A percentile compares a stretch with the other conserved stretches of the same genome.
These are phyloP conservation scores for Trematomus loennbergii DNA, from an alignment of 2,113 vertebrate genomes.

Conservation along the genomic window DNA sequence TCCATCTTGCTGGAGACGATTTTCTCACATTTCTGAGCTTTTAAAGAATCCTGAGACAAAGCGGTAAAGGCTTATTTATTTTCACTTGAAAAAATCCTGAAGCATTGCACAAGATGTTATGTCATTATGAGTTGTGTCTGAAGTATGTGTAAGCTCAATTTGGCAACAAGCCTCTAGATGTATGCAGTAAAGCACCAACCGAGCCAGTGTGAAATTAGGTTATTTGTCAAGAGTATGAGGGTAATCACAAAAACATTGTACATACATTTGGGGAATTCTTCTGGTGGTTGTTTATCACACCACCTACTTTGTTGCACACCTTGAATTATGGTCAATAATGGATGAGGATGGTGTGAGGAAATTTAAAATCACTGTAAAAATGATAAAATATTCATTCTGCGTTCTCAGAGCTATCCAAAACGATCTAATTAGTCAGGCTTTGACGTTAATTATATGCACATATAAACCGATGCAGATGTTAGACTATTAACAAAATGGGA, in stretches of 20 bases:
- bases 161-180: slow-evolving; percentile 53
- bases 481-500: slow-evolving; percentile 24
- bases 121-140: slow-evolving; percentile 50
- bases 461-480: slow-evolving; percentile 31
- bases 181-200: slow-evolving; percentile 38
- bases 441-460: slow-evolving; percentile 27
- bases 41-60: slow-evolving; percentile 6
- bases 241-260: slow-evolving; percentile 27
- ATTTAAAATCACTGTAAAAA: not conserved
- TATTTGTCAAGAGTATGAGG: slow-evolving; percentile 44
- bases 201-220: slow-evolving; percentile 36
- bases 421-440: slow-evolving; percentile 7
- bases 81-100: slow-evolving; percentile 42
- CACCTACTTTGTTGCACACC: slow-evolving; percentile 1
- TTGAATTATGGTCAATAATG: slow-evolving; percentile 17
- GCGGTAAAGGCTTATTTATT: slow-evolving; percentile 21
- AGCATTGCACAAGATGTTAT: slow-evolving; percentile 45
- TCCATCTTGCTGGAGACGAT: slow-evolving; percentile 1
- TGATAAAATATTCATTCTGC: not conserved
- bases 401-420: slow-evolving; percentile 10
- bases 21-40: not conserved
- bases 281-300: slow-evolving; percentile 18
- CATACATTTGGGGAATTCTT: slow-evolving; percentile 7
- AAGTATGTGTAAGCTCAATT: slow-evolving; percentile 47
- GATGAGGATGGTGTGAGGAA: not conserved